Conservation (phyloP, 2,888 invertebrate species). For the Lamproptera curius region DNA sequence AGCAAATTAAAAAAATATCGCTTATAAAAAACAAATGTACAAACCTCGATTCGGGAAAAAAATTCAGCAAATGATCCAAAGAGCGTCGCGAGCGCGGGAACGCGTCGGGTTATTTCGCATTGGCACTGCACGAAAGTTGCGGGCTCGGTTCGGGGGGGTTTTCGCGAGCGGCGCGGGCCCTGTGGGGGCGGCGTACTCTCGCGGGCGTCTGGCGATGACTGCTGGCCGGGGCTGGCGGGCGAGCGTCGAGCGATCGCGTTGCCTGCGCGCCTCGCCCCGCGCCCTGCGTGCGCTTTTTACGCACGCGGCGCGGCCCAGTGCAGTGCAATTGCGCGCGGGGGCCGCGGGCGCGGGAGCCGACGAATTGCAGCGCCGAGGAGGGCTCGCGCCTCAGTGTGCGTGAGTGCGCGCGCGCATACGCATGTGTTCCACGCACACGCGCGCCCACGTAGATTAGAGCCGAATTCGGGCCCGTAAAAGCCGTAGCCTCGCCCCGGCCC, state of each 20-base stretch:
- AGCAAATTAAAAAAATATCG: too few relatives aligned
- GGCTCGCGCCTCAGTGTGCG: constrained; percentile 63
- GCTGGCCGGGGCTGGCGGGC: constrained; percentile 46
- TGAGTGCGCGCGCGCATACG: constrained; percentile 60
- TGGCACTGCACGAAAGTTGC: constrained; percentile 58
- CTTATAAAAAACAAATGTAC: constrained; percentile 23
- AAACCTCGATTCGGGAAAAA: constrained; percentile 31
- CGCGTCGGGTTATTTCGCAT: constrained; percentile 50
- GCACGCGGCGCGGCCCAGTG: constrained; percentile 69
- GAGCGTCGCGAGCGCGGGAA: constrained; percentile 32
- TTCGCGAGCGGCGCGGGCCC: constrained; percentile 49
- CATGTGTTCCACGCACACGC: constrained; percentile 32
- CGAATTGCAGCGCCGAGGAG: constrained; percentile 75
- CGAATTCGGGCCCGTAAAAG: constrained; percentile 68
- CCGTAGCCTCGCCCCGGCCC: constrained; percentile 55
- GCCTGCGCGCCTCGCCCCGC: constrained; percentile 51
- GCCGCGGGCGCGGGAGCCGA: constrained; percentile 50
- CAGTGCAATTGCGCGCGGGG: constrained; percentile 76
- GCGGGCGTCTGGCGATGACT: constrained; percentile 71
- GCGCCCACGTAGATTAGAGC: constrained; percentile 53
- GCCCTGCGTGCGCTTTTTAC: constrained; percentile 76
- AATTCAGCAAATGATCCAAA: constrained; percentile 39
- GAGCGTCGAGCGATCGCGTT: constrained; percentile 41
- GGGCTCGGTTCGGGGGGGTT: constrained; percentile 60
- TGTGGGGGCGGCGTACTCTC: constrained; percentile 72